phyloP scores from a whole-genome alignment of 2,888 invertebrate genomes.

The Volucella bombylans region DNA sequence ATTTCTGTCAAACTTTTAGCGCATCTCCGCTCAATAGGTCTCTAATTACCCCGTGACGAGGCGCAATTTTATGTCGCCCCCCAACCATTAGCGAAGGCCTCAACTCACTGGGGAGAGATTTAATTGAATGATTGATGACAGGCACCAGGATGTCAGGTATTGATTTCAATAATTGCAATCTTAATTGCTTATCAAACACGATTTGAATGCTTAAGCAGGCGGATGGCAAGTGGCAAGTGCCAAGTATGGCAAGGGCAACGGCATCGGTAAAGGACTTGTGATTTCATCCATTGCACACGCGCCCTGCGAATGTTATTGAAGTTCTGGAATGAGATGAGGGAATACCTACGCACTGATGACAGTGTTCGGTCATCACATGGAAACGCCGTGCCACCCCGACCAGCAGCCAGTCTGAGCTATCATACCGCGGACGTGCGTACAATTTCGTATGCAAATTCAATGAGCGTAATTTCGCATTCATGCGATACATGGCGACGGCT shows the following conservation, averaged over 20 bases:
- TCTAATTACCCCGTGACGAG: slow-evolving; percentile 60
- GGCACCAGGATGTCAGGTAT: slow-evolving; percentile 76
- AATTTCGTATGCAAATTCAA: slow-evolving; percentile 71
- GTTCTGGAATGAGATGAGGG: slow-evolving; percentile 46
- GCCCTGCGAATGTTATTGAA: slow-evolving; percentile 54
- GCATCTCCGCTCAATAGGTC: slow-evolving; percentile 52
- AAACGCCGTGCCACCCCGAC: background rate
- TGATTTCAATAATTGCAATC: slow-evolving; percentile 79
- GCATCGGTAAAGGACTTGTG: too few species aligned
- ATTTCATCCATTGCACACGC: background rate
- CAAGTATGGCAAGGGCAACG: background rate
- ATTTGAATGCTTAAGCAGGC: slow-evolving; percentile 75
- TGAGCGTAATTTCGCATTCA: slow-evolving; percentile 65
- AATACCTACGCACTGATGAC: slow-evolving; percentile 50
- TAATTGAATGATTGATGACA: slow-evolving; percentile 74
- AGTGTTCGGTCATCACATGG: slow-evolving; percentile 63
- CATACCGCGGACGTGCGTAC: slow-evolving; percentile 65
- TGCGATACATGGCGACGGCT: slow-evolving; percentile 6
- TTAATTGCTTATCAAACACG: slow-evolving; percentile 78
- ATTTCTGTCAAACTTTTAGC: slow-evolving; percentile 5
- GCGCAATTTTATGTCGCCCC: slow-evolving; percentile 61
- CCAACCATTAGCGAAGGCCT: slow-evolving; percentile 56
- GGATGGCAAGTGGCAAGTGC: background rate
- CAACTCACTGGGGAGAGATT: slow-evolving; percentile 58
- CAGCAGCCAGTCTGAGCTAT: slow-evolving; percentile 36